Base-by-base conservation (phyloP, 2,113 vertebrate species). In the Tetrax tetrax region DNA sequence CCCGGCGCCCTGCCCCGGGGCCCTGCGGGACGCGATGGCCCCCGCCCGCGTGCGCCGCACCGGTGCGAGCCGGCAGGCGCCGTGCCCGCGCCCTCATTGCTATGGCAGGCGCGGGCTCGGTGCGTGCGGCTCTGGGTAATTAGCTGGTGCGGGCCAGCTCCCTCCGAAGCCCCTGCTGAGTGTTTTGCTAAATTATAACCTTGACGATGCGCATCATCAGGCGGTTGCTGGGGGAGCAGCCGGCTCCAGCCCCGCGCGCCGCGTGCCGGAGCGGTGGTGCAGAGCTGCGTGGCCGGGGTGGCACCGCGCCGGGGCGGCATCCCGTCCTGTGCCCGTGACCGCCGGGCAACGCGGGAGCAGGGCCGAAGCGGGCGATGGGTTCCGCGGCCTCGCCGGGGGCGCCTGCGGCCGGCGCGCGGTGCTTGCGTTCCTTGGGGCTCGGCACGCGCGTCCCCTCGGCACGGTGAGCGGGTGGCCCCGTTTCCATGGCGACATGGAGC, bases 401-500 rank as follows among this genome's bases (percentile, higher is more conserved):
- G 14, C 47, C 4, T 2, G 18, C 0, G 8, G 27, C 11, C 20
- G 1, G 31, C 10, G n/a, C 10, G 41, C 15, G 0, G 25, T 11
- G 64, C 64, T n/a, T 9, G 22, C 1, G 14, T 61, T 79, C 64
- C 57, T 45, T 9, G 3, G 56, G 83, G 59, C 83, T 89, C 63
- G 5, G 89, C 74, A 25, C 31, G 7, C 23, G 0, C 53, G 89
- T 95, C 87, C 88, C 94, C 89, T 94, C 66, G 25, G 81, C 76
- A 51, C 69, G 87, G 89, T 4, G 35, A 90, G 90, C 90, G 25
- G 22, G 82, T 92, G 93, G 95, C 93, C 96, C 84, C 10, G 95
- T 96, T 96, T 90, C 96, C 93, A 97, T 96, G 90, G 96, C 75
- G 93, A 96, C 93, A 85, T 50, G 4, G 88, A 95, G 94, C 94